Evolutionary conservation across 2,888 invertebrate genomes (phyloP), one percentile per base, ranked within the genome.

Genomic region (Aradus depressus): DNA sequence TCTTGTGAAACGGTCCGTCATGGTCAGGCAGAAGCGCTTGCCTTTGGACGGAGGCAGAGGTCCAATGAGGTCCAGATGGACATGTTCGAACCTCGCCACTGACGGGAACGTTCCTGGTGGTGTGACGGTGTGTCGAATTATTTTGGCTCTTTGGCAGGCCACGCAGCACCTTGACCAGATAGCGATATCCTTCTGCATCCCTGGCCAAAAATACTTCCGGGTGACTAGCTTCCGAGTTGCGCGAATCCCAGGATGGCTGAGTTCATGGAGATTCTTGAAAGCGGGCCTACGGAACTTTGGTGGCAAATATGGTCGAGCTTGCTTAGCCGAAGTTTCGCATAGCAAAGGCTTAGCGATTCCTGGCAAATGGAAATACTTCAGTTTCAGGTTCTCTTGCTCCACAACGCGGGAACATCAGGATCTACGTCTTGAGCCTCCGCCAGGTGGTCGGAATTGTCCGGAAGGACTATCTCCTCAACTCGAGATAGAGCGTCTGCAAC

Each of bases 41-140:
- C 61, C 64, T 6, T 59, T 34, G 0, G 61, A 62, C 1, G 50
- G 3, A 10, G 68, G 66, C n/a, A 70, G 53, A 0, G 68, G 69
- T 2, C 68, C 68, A 1, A 72, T 63, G 4, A 72, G 58, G 57
- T 71, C n/a, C n/a, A n/a, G 16, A 14, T 19, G 4, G 5, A 8
- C 2, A 18, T 5, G 8, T 8, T 3, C 3, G 26, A 12, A 8
- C 26, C 10, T 26, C 3, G 2, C 3, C 25, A 3, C 2, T 28
- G 14, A 4, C 18, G 43, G 18, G 41, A 62, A 61, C 34, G 42
- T 49, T 18, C 54, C 57, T 14, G 60, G 50, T 19, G 58, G 43
- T 2, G 28, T 5, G 4, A 19, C 18, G 10, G 22, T 23, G 25
- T 43, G 43, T 14, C 18, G 6, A 14, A 4, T 10, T 6, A 14